Base-by-base conservation (phyloP, 2,113 vertebrate species). In the Tragelaphus strepsiceros region DNA sequence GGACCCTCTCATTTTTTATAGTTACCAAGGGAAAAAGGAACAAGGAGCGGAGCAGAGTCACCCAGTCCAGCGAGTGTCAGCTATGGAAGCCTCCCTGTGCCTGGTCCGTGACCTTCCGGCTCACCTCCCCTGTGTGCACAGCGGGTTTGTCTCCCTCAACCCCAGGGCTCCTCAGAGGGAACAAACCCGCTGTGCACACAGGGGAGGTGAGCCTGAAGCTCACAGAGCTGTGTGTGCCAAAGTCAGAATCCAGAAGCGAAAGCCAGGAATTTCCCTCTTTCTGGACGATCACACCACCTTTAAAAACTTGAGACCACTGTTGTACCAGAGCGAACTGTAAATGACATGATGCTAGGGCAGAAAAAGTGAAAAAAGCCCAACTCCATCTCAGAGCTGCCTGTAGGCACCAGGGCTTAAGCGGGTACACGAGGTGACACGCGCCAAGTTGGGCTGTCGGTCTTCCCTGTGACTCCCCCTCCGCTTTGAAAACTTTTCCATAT, bases 51-150 rank as follows among this genome's bases (percentile, higher is more conserved):
- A 67, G 26, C 9, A 10, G 56, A 35, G 64, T 7, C 16, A 9
- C 1, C 6, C 6, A 30, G 2, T 26, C 14, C 2, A 3, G 0
- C 0, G 0, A 64, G 39, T 13, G 3, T 22, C 12, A 26, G 19
- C 53, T 19, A 3, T 1, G 8, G 32, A 39, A 10, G 30, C 39
- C 4, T 5, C 11, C 30, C 4, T 0, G 6, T 1, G 78, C 51
- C 19, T 6, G 2, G 32, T 8, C 7, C 0, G 9, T 3, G 1
- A 43, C 5, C 13, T 35, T 62, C 9, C n/a, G 19, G 2, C 39
- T 10, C 26, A 4, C 53, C 32, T 54, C 13, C 35, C 49, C 9
- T 6, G 0, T 6, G 9, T 35, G 22, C 22, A 6, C 43, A 7
- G 15, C 12, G 26, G 26, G 7, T 82, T 53, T 10, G 35, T 21